Evolutionary conservation across 2,113 vertebrate genomes (phyloP), one percentile per base, ranked within the genome.

Genomic region (Ageneiosus marmoratus): DNA sequence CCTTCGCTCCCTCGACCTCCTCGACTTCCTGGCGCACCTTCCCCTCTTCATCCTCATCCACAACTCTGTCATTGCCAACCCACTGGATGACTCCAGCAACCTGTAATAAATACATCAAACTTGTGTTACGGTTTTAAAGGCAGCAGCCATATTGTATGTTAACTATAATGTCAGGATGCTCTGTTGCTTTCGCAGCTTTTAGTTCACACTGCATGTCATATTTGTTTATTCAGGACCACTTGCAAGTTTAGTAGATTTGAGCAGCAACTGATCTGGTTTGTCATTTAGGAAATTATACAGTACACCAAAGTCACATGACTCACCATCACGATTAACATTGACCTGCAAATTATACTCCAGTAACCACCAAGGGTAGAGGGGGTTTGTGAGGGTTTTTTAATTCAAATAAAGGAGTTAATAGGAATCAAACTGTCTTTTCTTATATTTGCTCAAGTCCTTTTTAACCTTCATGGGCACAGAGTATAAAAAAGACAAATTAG

Each of bases 1-100:
- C 51, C 37, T 90, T 20, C 84, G 88, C 1, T 89, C 92, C 0
- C 89, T 94, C 3, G 86, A 90, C 85, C 85, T 92, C 86, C 89
- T 89, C 5, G 93, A 93, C 89, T 95, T 95, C 79, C 89, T 92
- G 46, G 92, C 89, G 29, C 89, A 91, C 80, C 87, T 94, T 77
- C 92, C 92, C 0, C 87, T 95, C 27, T 89, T 92, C 83, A 90
- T 95, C 88, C 82, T 88, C 62, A 93, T 94, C 11, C 90, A 92
- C 86, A 93, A 92, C 82, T 92, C 91, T 0, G 90, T 92, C 60
- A 88, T 93, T 86, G 72, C 88, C 82, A 94, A 92, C 80, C 89
- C 83, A 0, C 84, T 95, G 5, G 81, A 91, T 41, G 83, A 93
- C 79, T 91, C 89, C 70, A 84, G 78, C 67, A 86, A 79, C 67